Percentiles rank a stretch among this genome's conserved stretches.
phyloP scores from a whole-genome alignment of 1,140 invertebrate genomes.

The Zeugodacus cucurbitae region DNA sequence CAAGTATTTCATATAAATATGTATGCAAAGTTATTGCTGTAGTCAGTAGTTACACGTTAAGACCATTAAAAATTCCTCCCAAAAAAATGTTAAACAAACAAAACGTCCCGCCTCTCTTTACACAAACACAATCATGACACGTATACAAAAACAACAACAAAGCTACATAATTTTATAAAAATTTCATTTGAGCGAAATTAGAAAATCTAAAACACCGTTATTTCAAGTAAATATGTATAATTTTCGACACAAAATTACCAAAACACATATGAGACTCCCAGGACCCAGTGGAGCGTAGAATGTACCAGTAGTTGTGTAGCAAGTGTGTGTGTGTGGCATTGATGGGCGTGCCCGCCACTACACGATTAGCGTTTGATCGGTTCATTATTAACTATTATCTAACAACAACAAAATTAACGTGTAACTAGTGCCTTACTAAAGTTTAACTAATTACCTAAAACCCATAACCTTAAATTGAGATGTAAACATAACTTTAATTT shows the following conservation, averaged over 20 bases:
- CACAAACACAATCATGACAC: neutral
- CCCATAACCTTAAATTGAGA: neutral
- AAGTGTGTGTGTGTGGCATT: neutral
- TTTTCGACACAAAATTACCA: neutral
- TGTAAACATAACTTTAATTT: constrained; percentile 26
- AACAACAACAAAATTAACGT: constrained; percentile 49
- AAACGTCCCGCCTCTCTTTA: neutral
- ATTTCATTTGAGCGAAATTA: neutral
- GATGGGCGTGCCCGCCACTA: neutral
- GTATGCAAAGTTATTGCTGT: constrained; percentile 43
- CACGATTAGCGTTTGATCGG: neutral
- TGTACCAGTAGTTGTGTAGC: neutral
- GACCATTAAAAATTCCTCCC: neutral
- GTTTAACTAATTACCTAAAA: constrained; percentile 65
- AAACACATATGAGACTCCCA: neutral
- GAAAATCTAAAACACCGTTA: neutral
- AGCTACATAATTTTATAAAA: neutral
- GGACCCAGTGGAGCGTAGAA: neutral
- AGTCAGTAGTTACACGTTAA: constrained; percentile 66
- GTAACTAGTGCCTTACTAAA: constrained; percentile 67
- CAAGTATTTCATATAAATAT: constrained; percentile 13
- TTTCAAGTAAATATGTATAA: neutral
- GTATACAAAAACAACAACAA: neutral
- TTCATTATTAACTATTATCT: neutral
- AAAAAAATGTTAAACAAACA: neutral